Conservation (phyloP, 2,888 invertebrate species). For the Colletes collaris region DNA sequence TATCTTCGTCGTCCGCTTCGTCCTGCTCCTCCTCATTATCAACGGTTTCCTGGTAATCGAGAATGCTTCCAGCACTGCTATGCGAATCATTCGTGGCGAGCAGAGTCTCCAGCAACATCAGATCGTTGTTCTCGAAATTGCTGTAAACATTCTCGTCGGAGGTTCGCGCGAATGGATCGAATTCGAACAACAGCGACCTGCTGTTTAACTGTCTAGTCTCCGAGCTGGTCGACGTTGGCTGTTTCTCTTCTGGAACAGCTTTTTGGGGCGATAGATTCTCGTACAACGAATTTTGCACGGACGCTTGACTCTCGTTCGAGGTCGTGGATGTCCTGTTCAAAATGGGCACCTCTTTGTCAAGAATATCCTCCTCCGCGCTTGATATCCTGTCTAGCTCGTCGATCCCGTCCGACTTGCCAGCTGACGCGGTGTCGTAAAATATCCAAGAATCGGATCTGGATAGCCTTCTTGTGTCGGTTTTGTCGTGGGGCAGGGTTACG, state of each 20-base stretch:
- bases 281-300: constrained; percentile 82
- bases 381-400: constrained; percentile 77
- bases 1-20: constrained; percentile 81
- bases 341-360: constrained; percentile 61
- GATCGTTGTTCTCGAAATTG: constrained; percentile 85
- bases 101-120: constrained; percentile 87
- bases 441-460: constrained; percentile 84
- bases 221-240: constrained; percentile 68
- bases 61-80: constrained; percentile 83
- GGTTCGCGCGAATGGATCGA: constrained; percentile 74
- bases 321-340: constrained; percentile 64
- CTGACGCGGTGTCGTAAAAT: constrained; percentile 82
- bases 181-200: constrained; percentile 75
- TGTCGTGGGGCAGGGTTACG: constrained; percentile 72
- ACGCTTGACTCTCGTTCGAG: constrained; percentile 71
- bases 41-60: constrained; percentile 83
- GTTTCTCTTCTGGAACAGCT: constrained; percentile 55
- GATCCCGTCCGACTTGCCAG: constrained; percentile 62
- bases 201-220: constrained; percentile 77
- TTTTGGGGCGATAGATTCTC: constrained; percentile 81
- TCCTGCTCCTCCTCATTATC: constrained; percentile 82
- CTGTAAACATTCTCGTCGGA: constrained; percentile 72
- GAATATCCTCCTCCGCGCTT: constrained; percentile 70
- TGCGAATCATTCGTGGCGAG: constrained; percentile 89
- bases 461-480: constrained; percentile 75